phyloP scores from a whole-genome alignment of 2,797 vertebrate genomes.

The Distichodus sexfasciatus region DNA sequence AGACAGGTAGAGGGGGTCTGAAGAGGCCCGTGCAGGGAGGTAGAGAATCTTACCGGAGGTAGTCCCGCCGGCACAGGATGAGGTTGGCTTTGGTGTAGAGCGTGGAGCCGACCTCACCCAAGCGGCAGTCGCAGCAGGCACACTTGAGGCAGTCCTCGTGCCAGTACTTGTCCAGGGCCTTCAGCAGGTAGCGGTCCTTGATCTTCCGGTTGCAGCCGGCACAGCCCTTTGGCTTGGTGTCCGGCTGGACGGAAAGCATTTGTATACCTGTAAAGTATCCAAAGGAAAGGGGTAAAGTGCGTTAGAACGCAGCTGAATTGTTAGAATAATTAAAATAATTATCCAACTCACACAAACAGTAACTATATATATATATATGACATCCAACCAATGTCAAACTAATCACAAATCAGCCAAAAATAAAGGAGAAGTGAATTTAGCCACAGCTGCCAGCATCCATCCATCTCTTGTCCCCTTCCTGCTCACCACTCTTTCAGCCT shows the following conservation, averaged over 20 bases:
- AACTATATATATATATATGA: constrained; percentile 2
- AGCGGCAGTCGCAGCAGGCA: constrained; percentile 94
- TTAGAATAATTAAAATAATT: neutral
- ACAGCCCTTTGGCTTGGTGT: constrained; percentile 99
- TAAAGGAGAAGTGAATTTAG: constrained; percentile 23
- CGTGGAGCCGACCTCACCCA: constrained; percentile 97
- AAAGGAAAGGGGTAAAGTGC: neutral
- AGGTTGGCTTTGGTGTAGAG: constrained; percentile 99
- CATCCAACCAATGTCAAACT: constrained; percentile 5
- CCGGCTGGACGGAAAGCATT: constrained; percentile 99
- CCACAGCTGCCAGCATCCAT: constrained; percentile 59
- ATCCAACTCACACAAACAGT: constrained; percentile 15
- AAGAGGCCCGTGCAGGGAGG: too few species aligned
- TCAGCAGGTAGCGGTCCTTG: constrained; percentile 97
- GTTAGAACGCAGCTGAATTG: neutral
- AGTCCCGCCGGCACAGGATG: constrained; percentile 96
- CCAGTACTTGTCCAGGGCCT: constrained; percentile 98
- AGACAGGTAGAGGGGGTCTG: too few species aligned
- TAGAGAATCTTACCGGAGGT: constrained; percentile 84
- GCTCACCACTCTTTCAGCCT: constrained; percentile 53
- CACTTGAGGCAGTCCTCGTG: constrained; percentile 98
- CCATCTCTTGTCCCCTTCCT: constrained; percentile 42
- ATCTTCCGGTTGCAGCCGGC: constrained; percentile 99
- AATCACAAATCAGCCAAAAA: constrained; percentile 26
- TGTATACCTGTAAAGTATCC: constrained; percentile 88